Evolutionary conservation across 2,797 vertebrate species (phyloP), one percentile per base, ranked within the genome.

Genomic region (Arrhamphus sclerolepis): DNA sequence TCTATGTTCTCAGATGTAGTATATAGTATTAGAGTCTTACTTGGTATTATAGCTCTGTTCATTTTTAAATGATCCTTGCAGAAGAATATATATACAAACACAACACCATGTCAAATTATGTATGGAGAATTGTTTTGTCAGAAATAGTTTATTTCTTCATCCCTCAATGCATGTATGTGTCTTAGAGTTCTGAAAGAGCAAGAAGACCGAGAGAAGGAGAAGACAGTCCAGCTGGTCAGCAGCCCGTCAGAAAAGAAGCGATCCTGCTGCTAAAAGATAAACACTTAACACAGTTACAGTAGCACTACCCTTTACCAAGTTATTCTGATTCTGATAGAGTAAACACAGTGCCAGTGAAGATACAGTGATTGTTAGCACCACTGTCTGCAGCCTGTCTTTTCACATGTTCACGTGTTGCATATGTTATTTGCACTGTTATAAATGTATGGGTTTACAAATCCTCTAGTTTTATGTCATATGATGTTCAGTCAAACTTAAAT

Each of bases 121-220:
- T 13, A 38, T 38, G 34, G 34, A 4, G 34, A 38, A 38, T 38
- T 3, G 7, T 46, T 41, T 43, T 46, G 41, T 19, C 38, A 28
- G 6, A 13, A 4, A 41, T 21, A 17, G 3, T 1, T 60, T 1
- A 13, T 58, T 20, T 10, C 1, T 60, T 39, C 38, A 13, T 56
- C 7, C 1, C 5, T 60, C 18, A 2, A 38, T 39, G 43, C 21
- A 13, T 44, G 42, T 20, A 3, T 62, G 17, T 72, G 64, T 70
- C n/a, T 50, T 29, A 97, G 96, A 75, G 87, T 93, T 74, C 91
- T 98, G 56, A 96, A 96, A 78, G 93, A 96, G 40, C 94, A 93
- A 0, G 94, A 97, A 82, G 95, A 97, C 81, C 75, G 85, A 74
- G 92, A 91, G 43, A 96, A 92, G 81, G 93, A 95, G 77, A 95